Evolutionary conservation across 92 coral and sea anemone species (phyloP).

Genomic region (Porites cylindrica): DNA sequence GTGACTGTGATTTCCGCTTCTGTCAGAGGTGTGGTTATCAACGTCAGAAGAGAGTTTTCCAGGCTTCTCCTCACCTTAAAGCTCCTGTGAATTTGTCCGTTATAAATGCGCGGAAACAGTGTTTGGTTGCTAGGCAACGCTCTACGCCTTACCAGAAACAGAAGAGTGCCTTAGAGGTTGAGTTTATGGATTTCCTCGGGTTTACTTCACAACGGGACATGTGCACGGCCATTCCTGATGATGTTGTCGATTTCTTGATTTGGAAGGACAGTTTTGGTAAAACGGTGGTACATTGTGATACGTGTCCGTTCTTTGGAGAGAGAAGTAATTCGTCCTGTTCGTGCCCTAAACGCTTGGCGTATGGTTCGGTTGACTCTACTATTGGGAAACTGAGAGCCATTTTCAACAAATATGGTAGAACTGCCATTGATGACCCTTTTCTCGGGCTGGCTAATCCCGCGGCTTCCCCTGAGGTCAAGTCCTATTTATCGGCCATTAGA

Average conservation of each 20-base stretch:
- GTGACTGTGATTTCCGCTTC: constrained; percentile 27
- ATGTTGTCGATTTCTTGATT: constrained; percentile 11
- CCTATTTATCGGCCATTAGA: constrained; percentile 23
- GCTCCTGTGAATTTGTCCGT: constrained; percentile 3
- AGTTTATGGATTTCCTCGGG: not conserved
- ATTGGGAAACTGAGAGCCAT: constrained; percentile 20
- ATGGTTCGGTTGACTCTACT: constrained; percentile 22
- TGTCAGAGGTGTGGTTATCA: constrained; percentile 45
- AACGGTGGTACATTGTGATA: constrained; percentile 32
- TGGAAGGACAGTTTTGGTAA: constrained; percentile 40
- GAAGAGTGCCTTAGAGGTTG: not conserved
- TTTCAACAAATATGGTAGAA: constrained; percentile 21
- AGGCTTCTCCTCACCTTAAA: not conserved
- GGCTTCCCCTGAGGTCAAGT: constrained; percentile 15
- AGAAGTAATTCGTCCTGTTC: constrained; percentile 7
- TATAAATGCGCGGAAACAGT: not conserved
- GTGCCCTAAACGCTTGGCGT: constrained; percentile 25
- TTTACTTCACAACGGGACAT: constrained; percentile 3
- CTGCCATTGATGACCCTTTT: not conserved
- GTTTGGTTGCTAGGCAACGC: constrained; percentile 1
- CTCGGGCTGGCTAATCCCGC: constrained; percentile 41
- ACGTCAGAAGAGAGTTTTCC: constrained; percentile 19
- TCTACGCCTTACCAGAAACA: constrained; percentile 12
- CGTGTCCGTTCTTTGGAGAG: constrained; percentile 25
- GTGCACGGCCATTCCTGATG: not conserved